Evolutionary conservation across 2,113 vertebrate species (phyloP), one percentile per base, ranked within the genome.

Genomic region (Ceyx cyanopectus): DNA sequence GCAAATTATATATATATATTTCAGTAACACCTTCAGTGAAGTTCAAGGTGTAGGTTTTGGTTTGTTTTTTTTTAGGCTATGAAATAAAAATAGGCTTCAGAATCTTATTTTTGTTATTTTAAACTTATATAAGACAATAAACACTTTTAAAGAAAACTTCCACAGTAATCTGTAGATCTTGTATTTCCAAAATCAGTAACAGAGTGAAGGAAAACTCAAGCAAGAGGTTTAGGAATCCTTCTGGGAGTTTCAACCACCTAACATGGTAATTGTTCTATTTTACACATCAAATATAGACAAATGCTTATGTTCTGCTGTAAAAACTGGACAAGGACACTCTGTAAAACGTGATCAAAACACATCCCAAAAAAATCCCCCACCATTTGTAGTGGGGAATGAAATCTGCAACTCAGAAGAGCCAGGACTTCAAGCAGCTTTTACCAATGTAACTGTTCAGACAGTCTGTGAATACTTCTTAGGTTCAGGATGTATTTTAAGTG

Each of bases 31-130:
- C 61, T 69, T 61, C 46, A 43, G 8, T 24, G 13, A 26, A 83
- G 70, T 30, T 40, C 18, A 22, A 56, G 34, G 23, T 48, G 27
- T 60, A 5, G 17, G n/a, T 17, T 61, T 65, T 60, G 45, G 29
- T 40, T 62, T 67, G 66, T 0, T 27, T 54, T 78, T 78, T 79
- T 77, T 87, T 16, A 58, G 89, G 34, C 56, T 85, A 2, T 57
- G 73, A 89, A 93, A 78, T 41, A 43, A 40, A 91, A 92, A 58
- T 1, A 50, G 32, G 46, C 46, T 63, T 92, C 2, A 7, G 78
- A 46, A 58, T 62, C 43, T 87, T 81, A 46, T 87, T 92, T 92
- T 84, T 86, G 63, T 85, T 82, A 15, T 60, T 80, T 81, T 29
- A 32, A 41, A 22, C 14, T 66, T 30, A 5, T 6, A 4, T 21